phyloP scores from a whole-genome alignment of 2,888 invertebrate genomes.

The Pristionchus mayeri region DNA sequence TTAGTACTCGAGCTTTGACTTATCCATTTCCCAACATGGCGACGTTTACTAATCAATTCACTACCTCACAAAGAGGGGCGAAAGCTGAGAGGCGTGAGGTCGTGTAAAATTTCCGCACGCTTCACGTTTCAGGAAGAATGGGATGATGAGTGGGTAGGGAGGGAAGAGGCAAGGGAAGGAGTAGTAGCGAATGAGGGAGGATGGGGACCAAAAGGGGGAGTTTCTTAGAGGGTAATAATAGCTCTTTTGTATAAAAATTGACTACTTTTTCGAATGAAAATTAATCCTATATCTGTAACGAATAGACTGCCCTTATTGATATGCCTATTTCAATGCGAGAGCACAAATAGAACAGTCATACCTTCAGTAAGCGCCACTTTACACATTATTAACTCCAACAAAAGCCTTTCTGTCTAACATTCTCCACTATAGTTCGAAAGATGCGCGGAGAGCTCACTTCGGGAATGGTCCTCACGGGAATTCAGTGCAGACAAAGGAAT shows the following conservation, averaged over 20 bases:
- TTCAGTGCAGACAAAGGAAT: conserved; percentile 32
- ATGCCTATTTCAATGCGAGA: too few relatives aligned
- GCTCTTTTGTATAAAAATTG: too few relatives aligned
- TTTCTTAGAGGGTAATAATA: too few relatives aligned
- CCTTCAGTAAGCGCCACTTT: too few relatives aligned
- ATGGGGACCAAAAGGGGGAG: neutral
- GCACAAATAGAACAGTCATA: too few relatives aligned
- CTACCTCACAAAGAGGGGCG: neutral
- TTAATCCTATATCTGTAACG: too few relatives aligned
- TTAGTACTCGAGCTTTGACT: neutral
- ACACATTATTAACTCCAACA: too few relatives aligned
- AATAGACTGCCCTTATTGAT: too few relatives aligned
- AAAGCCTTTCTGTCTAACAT: too few relatives aligned
- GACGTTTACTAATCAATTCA: conserved; percentile 20
- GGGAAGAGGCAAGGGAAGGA: neutral
- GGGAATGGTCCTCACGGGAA: neutral
- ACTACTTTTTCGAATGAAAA: too few relatives aligned
- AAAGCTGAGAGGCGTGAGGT: conserved; percentile 9
- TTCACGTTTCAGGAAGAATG: conserved; percentile 39
- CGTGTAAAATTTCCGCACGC: conserved; percentile 45
- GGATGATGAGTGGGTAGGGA: neutral
- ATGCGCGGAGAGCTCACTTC: too few relatives aligned
- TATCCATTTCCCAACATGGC: neutral
- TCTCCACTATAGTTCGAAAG: too few relatives aligned
- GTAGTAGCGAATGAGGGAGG: neutral